Conservation (phyloP, 2,797 vertebrate species). For the Dicrostonyx torquatus region DNA sequence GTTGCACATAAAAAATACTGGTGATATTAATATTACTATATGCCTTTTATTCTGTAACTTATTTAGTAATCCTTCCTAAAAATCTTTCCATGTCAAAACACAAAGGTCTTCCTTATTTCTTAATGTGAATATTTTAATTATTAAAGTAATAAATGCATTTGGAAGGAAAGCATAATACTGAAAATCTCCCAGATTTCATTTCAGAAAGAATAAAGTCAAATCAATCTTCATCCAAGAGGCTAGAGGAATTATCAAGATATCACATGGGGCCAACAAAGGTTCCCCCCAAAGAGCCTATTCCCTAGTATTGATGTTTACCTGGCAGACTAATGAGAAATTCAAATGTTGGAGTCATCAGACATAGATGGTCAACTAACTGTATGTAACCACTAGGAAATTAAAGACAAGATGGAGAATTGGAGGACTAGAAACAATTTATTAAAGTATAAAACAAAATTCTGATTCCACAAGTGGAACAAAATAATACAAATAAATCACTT, state of each 20-base stretch:
- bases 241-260: background rate
- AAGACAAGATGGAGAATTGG: constrained; percentile 38
- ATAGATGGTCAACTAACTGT: constrained; percentile 2
- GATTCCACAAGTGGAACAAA: constrained; percentile 41
- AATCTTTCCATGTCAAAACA: background rate
- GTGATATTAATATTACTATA: background rate
- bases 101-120: constrained; percentile 13
- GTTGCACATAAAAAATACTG: constrained; percentile 17
- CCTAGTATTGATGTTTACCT: background rate
- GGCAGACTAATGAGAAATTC: background rate
- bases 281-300: background rate
- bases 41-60: background rate
- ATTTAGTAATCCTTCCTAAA: constrained; percentile 1
- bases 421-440: background rate
- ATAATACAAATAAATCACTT: constrained; percentile 29
- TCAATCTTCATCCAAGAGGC: background rate
- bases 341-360: background rate
- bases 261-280: background rate
- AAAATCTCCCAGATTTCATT: constrained; percentile 9
- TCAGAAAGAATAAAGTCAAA: constrained; percentile 31
- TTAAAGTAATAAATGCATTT: background rate
- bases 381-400: background rate
- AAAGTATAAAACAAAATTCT: constrained; percentile 11
- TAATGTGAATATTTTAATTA: background rate
- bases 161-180: background rate